These are phyloP conservation scores for Aspiorhynchus laticeps DNA, from an alignment of 2,113 vertebrate species.

Conservation along the genomic window DNA sequence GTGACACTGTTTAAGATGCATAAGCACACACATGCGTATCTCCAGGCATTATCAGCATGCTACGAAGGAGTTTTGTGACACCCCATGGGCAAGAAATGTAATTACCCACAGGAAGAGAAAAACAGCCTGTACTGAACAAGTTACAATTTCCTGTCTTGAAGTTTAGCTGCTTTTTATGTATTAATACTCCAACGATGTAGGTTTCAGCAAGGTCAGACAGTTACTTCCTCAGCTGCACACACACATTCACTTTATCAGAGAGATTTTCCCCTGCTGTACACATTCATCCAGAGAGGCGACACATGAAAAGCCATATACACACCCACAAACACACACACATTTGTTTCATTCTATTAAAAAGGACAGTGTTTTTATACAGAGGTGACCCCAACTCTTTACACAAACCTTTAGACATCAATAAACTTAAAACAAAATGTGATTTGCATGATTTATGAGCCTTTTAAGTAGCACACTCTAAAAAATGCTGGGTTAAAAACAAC, in stretches of 20 bases:
- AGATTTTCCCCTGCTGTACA: background rate
- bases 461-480: background rate
- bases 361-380: background rate
- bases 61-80: conserved; percentile 55
- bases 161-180: background rate
- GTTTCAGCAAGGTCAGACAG: conserved; percentile 9
- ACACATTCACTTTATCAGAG: background rate
- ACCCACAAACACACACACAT: background rate
- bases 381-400: background rate
- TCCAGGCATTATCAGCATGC: conserved; percentile 53
- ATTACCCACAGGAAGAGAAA: conserved; percentile 63
- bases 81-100: conserved; percentile 55
- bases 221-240: background rate
- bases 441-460: background rate
- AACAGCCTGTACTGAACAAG: conserved; percentile 46
- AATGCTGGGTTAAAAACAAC: too few species aligned
- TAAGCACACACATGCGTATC: conserved; percentile 29
- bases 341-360: background rate
- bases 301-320: background rate
- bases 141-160: conserved; percentile 56
- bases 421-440: background rate
- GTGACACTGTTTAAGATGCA: conserved; percentile 49
- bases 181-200: background rate
- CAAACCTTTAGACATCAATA: background rate
- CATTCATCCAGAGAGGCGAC: background rate